phyloP scores from a whole-genome alignment of 2,113 vertebrate genomes.

The Himantopus leucocephalus region DNA sequence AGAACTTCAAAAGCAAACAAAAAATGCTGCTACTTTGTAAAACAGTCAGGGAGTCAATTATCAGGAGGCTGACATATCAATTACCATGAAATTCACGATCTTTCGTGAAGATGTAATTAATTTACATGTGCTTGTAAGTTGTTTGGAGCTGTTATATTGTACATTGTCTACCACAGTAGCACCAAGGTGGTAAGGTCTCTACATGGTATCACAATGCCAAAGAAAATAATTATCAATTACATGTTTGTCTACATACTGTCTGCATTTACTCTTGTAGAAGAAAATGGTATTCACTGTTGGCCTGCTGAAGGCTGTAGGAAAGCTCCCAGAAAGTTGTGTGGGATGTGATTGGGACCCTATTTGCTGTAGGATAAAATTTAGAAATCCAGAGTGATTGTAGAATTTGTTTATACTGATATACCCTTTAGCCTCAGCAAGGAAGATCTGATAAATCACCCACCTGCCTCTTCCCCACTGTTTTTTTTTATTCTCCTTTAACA shows the following conservation, averaged over 20 bases:
- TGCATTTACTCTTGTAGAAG: neutral
- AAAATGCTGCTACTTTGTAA: neutral
- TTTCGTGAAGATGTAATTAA: neutral
- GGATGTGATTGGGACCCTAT: neutral
- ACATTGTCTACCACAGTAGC: neutral
- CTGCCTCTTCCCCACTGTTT: neutral
- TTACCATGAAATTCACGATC: neutral
- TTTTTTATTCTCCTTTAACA: neutral
- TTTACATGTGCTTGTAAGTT: neutral
- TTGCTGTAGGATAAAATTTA: neutral
- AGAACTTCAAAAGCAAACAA: conserved; percentile 25
- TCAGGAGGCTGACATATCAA: conserved; percentile 2
- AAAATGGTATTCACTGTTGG: neutral
- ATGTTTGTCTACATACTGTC: neutral
- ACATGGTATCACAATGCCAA: neutral
- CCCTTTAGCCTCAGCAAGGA: neutral
- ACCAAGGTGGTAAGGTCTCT: neutral
- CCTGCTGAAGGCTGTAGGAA: neutral
- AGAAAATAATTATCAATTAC: neutral
- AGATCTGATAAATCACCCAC: neutral
- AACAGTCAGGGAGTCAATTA: neutral
- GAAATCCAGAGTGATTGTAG: neutral
- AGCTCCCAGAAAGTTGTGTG: neutral
- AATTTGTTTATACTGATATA: neutral
- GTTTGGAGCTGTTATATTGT: neutral